Base-by-base conservation (phyloP, 2,888 invertebrate species). In the Cataglyphis cursor region DNA sequence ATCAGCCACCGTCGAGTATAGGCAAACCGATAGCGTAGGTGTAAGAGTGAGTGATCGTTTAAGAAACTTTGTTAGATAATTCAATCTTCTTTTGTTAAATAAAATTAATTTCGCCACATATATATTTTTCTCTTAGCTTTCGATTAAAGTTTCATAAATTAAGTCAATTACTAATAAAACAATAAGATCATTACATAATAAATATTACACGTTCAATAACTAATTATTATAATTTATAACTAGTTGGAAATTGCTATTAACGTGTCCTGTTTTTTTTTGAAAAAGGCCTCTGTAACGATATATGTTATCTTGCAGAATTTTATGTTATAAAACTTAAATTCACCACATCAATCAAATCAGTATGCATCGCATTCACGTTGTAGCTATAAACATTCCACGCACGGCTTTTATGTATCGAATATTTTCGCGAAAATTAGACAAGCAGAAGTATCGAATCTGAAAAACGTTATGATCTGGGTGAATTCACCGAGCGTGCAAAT, bases 1-100 rank as follows among this genome's bases (percentile, higher is more conserved):
- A 90, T 90, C 90, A 86, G 85, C 74, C 81, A 65, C 80, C 66
- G 82, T 81, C 85, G 75, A 70, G 85, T 31, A 10, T 57, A 84
- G 72, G 59, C 57, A 12, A 78, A 35, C 31, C 89, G 86, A 88
- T 83, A 74, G 64, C 75, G 75, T 41, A 57, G 51, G 31, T 28
- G 64, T 70, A 64, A 4, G 44, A 61, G 78, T 80, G 88, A 83
- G 85, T 78, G 31, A 78, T 68, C 70, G 78, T 68, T 78, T 51
- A 68, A 78, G 78, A 44, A 78, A 78, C 57, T 78, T 68, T 38
- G 54, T 66, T 65, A 64, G 24, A 68, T 78, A 68, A 78, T 78
- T 78, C 21, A 57, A 59, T 78, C 31, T 59, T 31, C 44, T 44
- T 44, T 59, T 24, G 31, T 15, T 38, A 66, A 57, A 31, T 78